Evolutionary conservation across 2,797 vertebrate genomes (phyloP).

Genomic region (Molossus molossus): DNA sequence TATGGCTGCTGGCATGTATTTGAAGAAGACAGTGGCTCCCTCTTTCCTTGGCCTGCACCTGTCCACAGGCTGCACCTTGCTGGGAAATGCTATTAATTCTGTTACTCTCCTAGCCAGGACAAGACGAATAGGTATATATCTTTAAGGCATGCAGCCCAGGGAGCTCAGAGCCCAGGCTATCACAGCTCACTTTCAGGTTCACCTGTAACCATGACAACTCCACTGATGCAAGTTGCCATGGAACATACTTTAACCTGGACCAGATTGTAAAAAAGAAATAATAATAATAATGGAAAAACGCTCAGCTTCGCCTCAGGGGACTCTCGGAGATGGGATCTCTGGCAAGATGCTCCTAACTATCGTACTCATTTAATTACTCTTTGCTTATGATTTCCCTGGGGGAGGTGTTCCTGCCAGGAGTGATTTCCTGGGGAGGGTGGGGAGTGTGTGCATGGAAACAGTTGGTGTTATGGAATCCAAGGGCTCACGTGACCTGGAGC

Average conservation of each 20-base stretch:
- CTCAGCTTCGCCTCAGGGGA: neutral
- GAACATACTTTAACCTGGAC: conserved; percentile 78
- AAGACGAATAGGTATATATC: conserved; percentile 46
- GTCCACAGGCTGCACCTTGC: neutral
- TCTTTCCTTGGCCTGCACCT: neutral
- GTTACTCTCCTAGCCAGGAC: neutral
- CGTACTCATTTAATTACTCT: conserved; percentile 86
- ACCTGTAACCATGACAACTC: conserved; percentile 89
- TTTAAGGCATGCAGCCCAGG: conserved; percentile 13
- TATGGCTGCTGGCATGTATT: neutral
- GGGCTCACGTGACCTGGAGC: neutral
- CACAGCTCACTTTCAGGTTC: conserved; percentile 74
- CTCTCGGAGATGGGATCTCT: conserved; percentile 74
- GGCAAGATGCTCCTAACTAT: conserved; percentile 83
- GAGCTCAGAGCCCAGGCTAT: conserved; percentile 70
- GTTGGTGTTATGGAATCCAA: neutral
- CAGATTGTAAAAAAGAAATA: conserved; percentile 21
- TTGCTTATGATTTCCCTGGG: conserved; percentile 83
- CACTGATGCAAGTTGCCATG: conserved; percentile 79
- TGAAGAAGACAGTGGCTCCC: neutral
- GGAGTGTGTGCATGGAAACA: neutral
- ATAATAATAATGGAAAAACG: conserved; percentile 3
- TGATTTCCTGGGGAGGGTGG: conserved; percentile 72
- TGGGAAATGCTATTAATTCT: neutral
- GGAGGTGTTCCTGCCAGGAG: conserved; percentile 72